Conservation (phyloP, 2,888 invertebrate genomes). For the Tuta absoluta region DNA sequence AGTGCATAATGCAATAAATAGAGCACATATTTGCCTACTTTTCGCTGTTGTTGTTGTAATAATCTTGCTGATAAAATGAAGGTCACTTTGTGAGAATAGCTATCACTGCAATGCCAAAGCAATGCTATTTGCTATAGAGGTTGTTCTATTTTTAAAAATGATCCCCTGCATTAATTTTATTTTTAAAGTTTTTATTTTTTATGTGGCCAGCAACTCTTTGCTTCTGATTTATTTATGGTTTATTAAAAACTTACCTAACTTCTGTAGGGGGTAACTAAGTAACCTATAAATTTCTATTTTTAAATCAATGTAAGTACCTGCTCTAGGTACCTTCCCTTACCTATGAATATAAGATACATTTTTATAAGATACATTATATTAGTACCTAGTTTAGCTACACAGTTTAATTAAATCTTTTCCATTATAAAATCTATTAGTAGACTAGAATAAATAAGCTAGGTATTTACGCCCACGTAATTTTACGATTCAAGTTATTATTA, state of each 20-base stretch:
- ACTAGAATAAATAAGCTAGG: neutral
- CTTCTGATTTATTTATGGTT: no score
- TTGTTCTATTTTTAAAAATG: neutral
- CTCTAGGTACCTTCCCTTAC: no score
- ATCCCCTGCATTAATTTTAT: neutral
- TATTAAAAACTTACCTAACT: no score
- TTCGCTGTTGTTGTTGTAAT: conserved; percentile 28
- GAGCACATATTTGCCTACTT: neutral
- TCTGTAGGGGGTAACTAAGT: no score
- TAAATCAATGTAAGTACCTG: no score
- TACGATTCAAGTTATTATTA: neutral
- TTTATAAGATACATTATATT: no score
- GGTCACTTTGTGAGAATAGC: conserved; percentile 42
- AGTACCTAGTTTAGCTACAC: neutral
- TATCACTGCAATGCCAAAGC: conserved; percentile 1
- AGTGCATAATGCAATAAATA: conserved; percentile 19
- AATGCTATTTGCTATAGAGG: no score
- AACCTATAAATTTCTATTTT: no score
- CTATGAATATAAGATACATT: no score
- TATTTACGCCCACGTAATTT: neutral
- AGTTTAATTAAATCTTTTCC: neutral
- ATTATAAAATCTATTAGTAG: neutral
- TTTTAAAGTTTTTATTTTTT: neutral
- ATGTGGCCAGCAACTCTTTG: no score
- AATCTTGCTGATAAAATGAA: conserved; percentile 38